Base-by-base conservation (phyloP, 2,797 vertebrate species). In the Cottoperca gobio region DNA sequence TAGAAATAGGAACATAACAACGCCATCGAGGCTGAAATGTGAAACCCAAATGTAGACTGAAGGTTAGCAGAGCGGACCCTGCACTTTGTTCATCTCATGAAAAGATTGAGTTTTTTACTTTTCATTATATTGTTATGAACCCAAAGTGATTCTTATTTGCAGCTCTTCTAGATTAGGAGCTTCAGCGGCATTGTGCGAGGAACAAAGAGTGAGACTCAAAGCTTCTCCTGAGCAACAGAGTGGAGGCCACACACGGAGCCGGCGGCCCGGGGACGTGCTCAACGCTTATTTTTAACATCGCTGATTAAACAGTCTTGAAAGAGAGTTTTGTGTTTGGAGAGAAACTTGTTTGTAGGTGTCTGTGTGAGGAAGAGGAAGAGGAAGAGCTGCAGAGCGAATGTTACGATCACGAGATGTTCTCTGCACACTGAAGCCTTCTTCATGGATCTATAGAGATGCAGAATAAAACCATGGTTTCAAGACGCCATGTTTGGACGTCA, bases 311-410 rank as follows among this genome's bases (percentile, higher is more conserved):
- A 19, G 24, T 33, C 42, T 60, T 70, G 11, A 76, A 43, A 33
- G 48, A 23, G 28, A 58, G 33, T 54, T 79, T 75, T 75, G 70
- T 81, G 50, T 64, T 69, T 53, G 42, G 40, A 35, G 19, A n/a
- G 16, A 21, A 69, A 43, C 31, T 4, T 61, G 35, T 76, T 21
- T 78, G 5, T n/a, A 14, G 39, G 64, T 53, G 24, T 6, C 6
- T 45, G 16, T 23, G 9, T 64, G 57, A 24, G 37, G 31, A 21
- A 33, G 33, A 42, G n/a, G 33, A 62, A 33, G 31, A 1, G 31
- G 6, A n/a, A n/a, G n/a, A n/a, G n/a, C n/a, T n/a, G n/a, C n/a
- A n/a, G n/a, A n/a, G n/a, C n/a, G n/a, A n/a, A n/a, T n/a, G n/a
- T n/a, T n/a, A n/a, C n/a, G n/a, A n/a, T n/a, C n/a, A n/a, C n/a